phyloP scores from a whole-genome alignment of 2,888 invertebrate genomes.

The Acronicta leporina region DNA sequence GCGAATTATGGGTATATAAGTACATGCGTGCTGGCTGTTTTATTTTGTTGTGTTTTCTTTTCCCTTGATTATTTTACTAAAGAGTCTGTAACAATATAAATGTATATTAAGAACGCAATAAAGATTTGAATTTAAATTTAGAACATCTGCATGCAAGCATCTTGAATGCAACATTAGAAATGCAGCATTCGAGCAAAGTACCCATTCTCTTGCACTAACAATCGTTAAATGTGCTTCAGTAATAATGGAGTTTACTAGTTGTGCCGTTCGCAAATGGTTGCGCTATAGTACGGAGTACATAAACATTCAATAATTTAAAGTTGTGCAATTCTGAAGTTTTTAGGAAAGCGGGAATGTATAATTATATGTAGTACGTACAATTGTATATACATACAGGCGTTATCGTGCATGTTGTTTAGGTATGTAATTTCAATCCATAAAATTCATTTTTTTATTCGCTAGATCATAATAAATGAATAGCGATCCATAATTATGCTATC shows the following conservation, averaged over 20 bases:
- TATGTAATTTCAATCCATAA: too few relatives aligned
- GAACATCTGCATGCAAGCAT: conserved; percentile 1
- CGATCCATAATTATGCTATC: too few relatives aligned
- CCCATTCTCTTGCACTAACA: conserved; percentile 23
- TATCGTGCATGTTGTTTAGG: too few relatives aligned
- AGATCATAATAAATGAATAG: too few relatives aligned
- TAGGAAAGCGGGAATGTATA: neutral
- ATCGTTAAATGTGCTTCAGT: conserved; percentile 28
- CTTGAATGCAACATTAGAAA: conserved; percentile 6
- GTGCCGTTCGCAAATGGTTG: conserved; percentile 8
- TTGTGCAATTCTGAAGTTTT: neutral
- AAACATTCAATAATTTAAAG: neutral
- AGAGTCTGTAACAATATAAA: too few relatives aligned
- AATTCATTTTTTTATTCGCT: too few relatives aligned
- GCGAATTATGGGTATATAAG: too few relatives aligned
- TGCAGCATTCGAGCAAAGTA: conserved; percentile 9
- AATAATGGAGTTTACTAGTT: conserved; percentile 14
- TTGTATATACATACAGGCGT: neutral
- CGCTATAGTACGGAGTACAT: neutral
- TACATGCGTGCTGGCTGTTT: too few relatives aligned
- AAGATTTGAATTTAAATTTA: neutral
- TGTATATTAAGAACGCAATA: too few relatives aligned
- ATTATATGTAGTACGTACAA: neutral
- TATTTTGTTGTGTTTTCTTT: too few relatives aligned
- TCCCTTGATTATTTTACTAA: too few relatives aligned